Evolutionary conservation across 2,797 vertebrate genomes (phyloP).

Genomic region (Acanthiza pusilla): DNA sequence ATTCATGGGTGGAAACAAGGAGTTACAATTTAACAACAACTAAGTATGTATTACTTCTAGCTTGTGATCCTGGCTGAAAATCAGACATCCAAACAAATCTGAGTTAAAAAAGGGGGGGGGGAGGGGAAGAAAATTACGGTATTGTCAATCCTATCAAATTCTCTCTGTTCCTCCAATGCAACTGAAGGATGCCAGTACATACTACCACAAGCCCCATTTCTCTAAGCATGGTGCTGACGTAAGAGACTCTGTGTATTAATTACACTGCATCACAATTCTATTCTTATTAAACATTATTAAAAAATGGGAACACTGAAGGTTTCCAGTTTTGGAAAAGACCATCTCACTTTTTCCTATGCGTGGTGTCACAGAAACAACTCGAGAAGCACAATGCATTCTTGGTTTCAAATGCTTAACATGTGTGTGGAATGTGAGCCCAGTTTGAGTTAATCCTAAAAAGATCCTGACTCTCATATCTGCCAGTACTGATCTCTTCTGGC

Average conservation of each 20-base stretch:
- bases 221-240: not conserved
- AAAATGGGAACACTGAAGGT: not conserved
- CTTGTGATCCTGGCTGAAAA: not conserved
- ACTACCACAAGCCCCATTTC: not conserved
- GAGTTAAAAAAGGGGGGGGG: not conserved
- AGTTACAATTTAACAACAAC: not conserved
- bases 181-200: not conserved
- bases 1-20: not conserved
- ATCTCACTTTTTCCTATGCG: not conserved
- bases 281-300: not conserved
- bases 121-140: not conserved
- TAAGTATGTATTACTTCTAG: not conserved
- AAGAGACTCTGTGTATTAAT: not conserved
- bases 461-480: not conserved
- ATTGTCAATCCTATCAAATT: not conserved
- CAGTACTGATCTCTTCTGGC: not conserved
- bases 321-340: not conserved
- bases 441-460: not conserved
- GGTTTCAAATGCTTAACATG: not conserved
- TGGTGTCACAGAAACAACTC: accelerated
- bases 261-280: not conserved
- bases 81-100: not conserved
- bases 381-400: not conserved
- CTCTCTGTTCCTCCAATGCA: not conserved
- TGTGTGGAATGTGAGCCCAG: not conserved